phyloP scores from a whole-genome alignment of 2,113 vertebrate genomes.

The Triplophysa tibetana region DNA sequence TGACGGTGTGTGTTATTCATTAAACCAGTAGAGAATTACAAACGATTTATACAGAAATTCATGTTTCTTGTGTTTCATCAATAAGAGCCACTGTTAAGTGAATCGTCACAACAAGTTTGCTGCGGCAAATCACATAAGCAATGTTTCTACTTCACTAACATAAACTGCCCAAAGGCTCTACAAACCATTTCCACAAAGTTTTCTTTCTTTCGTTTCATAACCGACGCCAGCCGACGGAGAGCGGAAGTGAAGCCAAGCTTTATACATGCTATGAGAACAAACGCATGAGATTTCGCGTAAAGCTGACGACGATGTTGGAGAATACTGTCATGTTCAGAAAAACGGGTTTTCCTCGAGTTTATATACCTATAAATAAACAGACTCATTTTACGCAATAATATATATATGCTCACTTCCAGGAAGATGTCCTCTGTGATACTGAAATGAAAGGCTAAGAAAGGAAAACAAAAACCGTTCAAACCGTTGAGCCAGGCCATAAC shows the following conservation, averaged over 20 bases:
- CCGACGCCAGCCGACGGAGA: background rate
- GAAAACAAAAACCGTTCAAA: conserved; percentile 60
- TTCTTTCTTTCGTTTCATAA: background rate
- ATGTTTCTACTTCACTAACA: background rate
- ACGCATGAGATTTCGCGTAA: background rate
- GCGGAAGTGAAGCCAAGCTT: conserved; percentile 7
- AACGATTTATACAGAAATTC: no score
- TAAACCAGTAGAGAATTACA: no score
- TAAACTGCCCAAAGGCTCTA: background rate
- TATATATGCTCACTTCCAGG: conserved; percentile 29
- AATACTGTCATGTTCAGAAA: conserved; percentile 18
- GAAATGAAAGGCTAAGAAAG: conserved; percentile 28
- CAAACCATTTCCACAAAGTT: background rate
- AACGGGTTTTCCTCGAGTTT: conserved; percentile 28
- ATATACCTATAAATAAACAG: conserved; percentile 43
- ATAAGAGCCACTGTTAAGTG: no score
- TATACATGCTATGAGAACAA: conserved; percentile 13
- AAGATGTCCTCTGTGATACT: conserved; percentile 44
- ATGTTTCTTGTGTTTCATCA: no score
- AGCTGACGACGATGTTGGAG: background rate
- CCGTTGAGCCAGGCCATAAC: conserved; percentile 74
- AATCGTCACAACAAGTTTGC: no score
- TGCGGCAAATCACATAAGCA: no score
- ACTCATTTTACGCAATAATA: conserved; percentile 32
- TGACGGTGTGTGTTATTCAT: no score